phyloP scores from a whole-genome alignment of 1,140 invertebrate species.

The Listronotus bonariensis region DNA sequence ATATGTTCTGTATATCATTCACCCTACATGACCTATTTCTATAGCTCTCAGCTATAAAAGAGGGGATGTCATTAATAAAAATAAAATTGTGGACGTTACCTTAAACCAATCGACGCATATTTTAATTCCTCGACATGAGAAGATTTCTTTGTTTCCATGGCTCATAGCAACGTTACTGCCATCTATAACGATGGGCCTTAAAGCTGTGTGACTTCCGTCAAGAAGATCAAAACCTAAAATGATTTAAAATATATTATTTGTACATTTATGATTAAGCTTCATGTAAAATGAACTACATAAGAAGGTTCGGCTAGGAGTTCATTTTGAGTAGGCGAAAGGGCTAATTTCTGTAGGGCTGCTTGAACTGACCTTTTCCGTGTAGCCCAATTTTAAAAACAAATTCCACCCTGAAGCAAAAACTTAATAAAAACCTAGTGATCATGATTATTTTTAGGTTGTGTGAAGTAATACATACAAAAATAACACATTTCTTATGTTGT shows the following conservation, averaged over 20 bases:
- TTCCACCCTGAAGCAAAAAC: slow-evolving; percentile 62
- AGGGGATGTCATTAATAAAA: neutral
- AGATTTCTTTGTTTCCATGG: slow-evolving; percentile 94
- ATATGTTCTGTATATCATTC: too few species aligned
- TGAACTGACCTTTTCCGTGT: slow-evolving; percentile 85
- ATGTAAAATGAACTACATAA: too few species aligned
- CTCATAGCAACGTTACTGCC: slow-evolving; percentile 98
- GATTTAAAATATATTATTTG: too few species aligned
- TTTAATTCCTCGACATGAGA: slow-evolving; percentile 92
- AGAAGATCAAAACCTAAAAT: slow-evolving; percentile 46
- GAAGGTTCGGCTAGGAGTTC: slow-evolving; percentile 83
- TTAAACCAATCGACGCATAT: slow-evolving; percentile 93
- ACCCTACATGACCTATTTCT: too few species aligned
- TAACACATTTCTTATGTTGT: too few species aligned
- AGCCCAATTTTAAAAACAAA: slow-evolving; percentile 89
- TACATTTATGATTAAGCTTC: too few species aligned
- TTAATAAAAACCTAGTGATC: neutral
- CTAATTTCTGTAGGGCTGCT: slow-evolving; percentile 80
- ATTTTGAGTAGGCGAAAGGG: slow-evolving; percentile 81
- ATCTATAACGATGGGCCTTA: slow-evolving; percentile 92
- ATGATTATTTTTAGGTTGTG: too few species aligned
- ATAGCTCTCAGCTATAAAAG: neutral
- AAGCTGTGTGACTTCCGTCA: slow-evolving; percentile 45
- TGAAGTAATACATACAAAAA: too few species aligned
- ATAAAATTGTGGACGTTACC: slow-evolving; percentile 11